Evolutionary conservation across 2,797 vertebrate genomes (phyloP), one percentile per base, ranked within the genome.

Genomic region (Bradypodion pumilum): DNA sequence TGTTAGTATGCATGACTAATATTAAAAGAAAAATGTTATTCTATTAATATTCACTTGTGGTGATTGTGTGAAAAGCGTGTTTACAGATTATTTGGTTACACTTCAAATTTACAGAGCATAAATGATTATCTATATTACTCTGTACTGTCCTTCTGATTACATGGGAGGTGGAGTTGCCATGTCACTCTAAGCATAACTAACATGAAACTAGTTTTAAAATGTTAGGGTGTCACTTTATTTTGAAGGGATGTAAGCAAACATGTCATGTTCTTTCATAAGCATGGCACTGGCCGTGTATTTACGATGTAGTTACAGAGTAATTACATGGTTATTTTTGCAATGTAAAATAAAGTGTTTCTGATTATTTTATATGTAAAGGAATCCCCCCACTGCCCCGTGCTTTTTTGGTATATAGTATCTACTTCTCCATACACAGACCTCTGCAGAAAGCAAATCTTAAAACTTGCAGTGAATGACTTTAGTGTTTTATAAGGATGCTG

Each of bases 11-110:
- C 98, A 97, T 99, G 98, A 98, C 95, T 96, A 96, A 96, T 96
- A 95, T 97, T 85, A 69, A 76, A 84, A 83, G 96, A 96, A 94
- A 95, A 95, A 94, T 92, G 95, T 96, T 97, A 95, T 94, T 96
- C 96, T 96, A 96, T 96, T 97, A 97, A 96, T 96, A 96, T 81
- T 96, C 97, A 98, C 98, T 97, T 97, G 98, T 99, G 97, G 97
- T 97, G 98, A 97, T 97, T 98, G 98, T 99, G 98, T 98, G 98
- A 98, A 98, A 98, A 98, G 98, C 93, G 96, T 99, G 98, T 99
- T 98, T 99, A 98, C 97, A 97, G 97, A 98, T 96, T 94, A 93
- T 95, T 96, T 96, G 95, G 95, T 96, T 96, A 95, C 95, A 96
- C 95, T 96, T 97, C 93, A 92, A n/a, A 95, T 96, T 96, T 96